Evolutionary conservation across 2,113 vertebrate genomes (phyloP), one percentile per base, ranked within the genome.

Genomic region (Notechis scutatus): DNA sequence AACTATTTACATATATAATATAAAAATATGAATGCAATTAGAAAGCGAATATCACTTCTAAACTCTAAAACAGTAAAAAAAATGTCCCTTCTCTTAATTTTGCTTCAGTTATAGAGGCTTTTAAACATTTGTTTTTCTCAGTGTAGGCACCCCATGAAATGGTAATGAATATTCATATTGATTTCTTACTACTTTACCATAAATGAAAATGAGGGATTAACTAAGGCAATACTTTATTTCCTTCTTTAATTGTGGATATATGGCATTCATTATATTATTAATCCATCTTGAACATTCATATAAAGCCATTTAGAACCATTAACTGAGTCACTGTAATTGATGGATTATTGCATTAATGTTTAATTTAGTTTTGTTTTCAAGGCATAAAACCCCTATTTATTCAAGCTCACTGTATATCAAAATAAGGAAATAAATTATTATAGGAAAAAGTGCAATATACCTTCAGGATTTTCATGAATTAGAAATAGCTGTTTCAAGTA

Each of bases 351-450:
- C 95, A 97, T 98, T 97, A 97, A 93, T 94, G 95, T 97, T 98
- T 97, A 97, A 98, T 98, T 98, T 97, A 95, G 94, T 96, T 98
- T 98, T 97, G 95, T 97, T 97, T 98, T 96, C 97, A 96, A 97
- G 95, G 94, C 95, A 96, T 95, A 97, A 92, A 61, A 94, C 96
- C 94, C 96, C 74, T 21, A 93, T 96, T 97, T 97, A 95, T 97
- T 98, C 95, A 94, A 96, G 93, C 94, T 98, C 97, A 98, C 97
- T 98, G 94, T 96, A 24, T 85, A 97, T 90, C 95, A 96, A 97
- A 98, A 97, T 97, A 97, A 96, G 95, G 96, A 94, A 94, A 96
- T 85, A 96, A 96, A 92, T 96, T 96, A 90, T 95, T 97, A 94
- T 85, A 94, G 90, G 93, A 96, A 91, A 94, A 93, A 97, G 61